phyloP scores from a whole-genome alignment of 1,140 invertebrate genomes.

The Rhopalosiphum maidis region DNA sequence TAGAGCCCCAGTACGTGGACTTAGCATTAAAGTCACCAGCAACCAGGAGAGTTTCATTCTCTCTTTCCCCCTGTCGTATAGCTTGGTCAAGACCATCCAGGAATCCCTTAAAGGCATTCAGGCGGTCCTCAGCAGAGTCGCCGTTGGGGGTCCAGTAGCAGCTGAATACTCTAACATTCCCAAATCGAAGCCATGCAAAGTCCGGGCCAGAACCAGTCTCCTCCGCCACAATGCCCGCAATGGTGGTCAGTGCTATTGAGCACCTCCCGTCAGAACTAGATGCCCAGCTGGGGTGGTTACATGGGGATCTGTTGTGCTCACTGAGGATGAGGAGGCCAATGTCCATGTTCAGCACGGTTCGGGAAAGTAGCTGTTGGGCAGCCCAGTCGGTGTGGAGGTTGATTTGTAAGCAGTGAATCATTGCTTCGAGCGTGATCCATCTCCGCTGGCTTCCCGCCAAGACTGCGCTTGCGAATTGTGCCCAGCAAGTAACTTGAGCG shows the following conservation, averaged over 20 bases:
- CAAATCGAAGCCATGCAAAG: not conserved
- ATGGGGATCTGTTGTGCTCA: not conserved
- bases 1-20: not conserved
- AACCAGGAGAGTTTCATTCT: not conserved
- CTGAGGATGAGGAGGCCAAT: not conserved
- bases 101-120: not conserved
- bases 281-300: not conserved
- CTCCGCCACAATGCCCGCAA: not conserved
- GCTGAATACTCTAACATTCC: not conserved
- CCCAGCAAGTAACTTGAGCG: no score
- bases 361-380: not conserved
- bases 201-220: not conserved
- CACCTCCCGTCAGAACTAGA: not conserved
- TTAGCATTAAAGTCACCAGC: not conserved
- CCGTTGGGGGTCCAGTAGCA: conserved; percentile 9
- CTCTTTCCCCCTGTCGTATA: not conserved
- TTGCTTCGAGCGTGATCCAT: not conserved
- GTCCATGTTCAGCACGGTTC: not conserved
- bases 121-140: not conserved
- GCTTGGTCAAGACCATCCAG: not conserved
- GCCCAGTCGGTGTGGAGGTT: not conserved
- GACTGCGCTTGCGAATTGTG: no score
- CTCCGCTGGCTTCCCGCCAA: no score
- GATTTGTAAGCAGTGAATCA: not conserved
- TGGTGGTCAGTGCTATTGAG: not conserved